These are phyloP conservation scores for Formicarius rufipectus DNA, from an alignment of 2,113 vertebrate genomes.

Conservation along the genomic window DNA sequence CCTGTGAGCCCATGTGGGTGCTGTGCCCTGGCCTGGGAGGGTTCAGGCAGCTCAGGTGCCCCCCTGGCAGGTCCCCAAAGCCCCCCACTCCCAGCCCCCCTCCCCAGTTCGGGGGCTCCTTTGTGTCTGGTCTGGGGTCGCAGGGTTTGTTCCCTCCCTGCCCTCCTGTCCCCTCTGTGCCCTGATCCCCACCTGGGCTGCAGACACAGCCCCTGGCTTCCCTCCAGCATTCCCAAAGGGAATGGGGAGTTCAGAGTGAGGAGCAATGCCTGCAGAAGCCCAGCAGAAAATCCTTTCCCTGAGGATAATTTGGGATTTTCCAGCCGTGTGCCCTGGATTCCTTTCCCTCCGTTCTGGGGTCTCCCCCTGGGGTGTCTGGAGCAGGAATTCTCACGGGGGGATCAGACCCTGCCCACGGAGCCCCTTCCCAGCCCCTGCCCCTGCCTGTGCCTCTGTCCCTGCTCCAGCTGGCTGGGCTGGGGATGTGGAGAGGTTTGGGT, in stretches of 20 bases:
- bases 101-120: not conserved
- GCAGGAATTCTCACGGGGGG: not conserved
- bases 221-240: not conserved
- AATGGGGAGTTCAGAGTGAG: not conserved
- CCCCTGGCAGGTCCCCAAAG: not conserved
- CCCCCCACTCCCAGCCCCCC: not conserved
- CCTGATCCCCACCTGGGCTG: not conserved
- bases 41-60: not conserved
- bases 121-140: not conserved
- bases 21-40: not conserved
- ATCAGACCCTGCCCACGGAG: fast-evolving
- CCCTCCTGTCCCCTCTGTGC: fast-evolving
- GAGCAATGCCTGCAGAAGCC: not conserved
- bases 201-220: not conserved
- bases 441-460: too few relatives aligned
- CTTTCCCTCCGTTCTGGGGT: not conserved
- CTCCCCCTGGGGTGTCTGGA: not conserved
- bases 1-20: not conserved
- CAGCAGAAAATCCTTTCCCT: not conserved
- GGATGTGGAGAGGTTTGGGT: not conserved
- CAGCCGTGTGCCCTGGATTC: not conserved
- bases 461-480: too few relatives aligned
- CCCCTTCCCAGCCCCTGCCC: not conserved
- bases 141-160: not conserved
- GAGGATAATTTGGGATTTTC: not conserved